Base-by-base conservation (phyloP, 2,888 invertebrate genomes). In the Incurvaria masculella region DNA sequence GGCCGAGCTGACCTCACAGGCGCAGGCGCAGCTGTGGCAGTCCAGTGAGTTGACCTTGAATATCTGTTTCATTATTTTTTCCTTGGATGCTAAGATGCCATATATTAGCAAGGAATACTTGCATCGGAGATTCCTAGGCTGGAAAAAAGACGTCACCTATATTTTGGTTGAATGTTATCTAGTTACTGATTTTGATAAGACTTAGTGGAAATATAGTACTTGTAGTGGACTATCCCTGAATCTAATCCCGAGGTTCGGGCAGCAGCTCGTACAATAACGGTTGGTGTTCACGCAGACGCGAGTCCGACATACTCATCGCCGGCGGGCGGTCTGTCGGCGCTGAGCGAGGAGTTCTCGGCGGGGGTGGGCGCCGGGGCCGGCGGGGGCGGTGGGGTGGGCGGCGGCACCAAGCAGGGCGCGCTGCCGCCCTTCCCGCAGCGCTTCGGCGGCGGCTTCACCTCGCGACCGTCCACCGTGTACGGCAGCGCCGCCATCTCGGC, bases 371-470 rank as follows among this genome's bases (percentile, higher is more conserved):
- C 48, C 62, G 46, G 58, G 39, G 58, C 51, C 39, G 61, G 57
- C 27, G 63, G 59, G 63, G 69, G 53, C 55, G 61, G 59, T 20
- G 69, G 67, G 49, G 59, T 61, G 10, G 60, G 64, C 16, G 60
- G 61, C 2, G 61, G 62, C 5, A 63, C 61, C 39, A 61, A 59
- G 40, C 70, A 70, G 41, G 76, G 80, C 54, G 65, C 75, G 21
- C 64, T 82, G 58, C 82, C 83, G 1, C 76, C 80, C 18, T 83
- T 83, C 66, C 76, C 76, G 58, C 74, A 79, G 57, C 76, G 81
- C 51, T 82, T 81, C 64, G 73, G 75, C 43, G 68, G 73, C 40
- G 63, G 64, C 56, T 76, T 72, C 65, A 57, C 68, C 47, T 57
- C 68, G 48, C 60, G 68, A 8, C 65, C 70, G 51, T 59, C 67